These are phyloP conservation scores for Papilio elwesi DNA, from an alignment of 2,888 invertebrate species.

Conservation along the genomic window DNA sequence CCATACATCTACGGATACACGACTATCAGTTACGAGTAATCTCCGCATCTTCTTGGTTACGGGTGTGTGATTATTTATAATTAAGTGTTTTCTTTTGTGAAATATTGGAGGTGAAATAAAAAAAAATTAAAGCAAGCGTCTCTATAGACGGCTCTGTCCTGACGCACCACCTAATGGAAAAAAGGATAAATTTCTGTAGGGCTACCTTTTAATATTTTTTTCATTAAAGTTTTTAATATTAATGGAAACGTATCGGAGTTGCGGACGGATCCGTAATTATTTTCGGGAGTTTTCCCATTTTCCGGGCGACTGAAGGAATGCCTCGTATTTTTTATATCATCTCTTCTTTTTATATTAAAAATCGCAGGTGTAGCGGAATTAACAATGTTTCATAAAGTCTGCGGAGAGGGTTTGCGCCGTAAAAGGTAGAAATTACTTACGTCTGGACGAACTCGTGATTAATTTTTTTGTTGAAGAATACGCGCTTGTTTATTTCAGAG, in stretches of 20 bases:
- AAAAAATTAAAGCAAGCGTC: slow-evolving; percentile 36
- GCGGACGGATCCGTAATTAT: slow-evolving; percentile 71
- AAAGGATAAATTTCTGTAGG: slow-evolving; percentile 76
- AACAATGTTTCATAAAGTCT: slow-evolving; percentile 38
- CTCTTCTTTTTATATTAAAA: slow-evolving; percentile 47
- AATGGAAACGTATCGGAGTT: slow-evolving; percentile 74
- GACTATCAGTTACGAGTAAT: no score
- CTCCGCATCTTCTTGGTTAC: no score
- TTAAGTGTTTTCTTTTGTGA: no score
- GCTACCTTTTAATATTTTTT: slow-evolving; percentile 82
- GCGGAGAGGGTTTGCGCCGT: slow-evolving; percentile 35
- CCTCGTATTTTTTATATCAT: slow-evolving; percentile 38
- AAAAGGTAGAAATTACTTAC: slow-evolving; percentile 42
- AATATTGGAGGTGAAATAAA: no score
- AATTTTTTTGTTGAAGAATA: slow-evolving; percentile 31
- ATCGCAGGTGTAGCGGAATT: slow-evolving; percentile 49
- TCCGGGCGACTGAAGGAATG: slow-evolving; percentile 57
- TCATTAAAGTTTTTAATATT: slow-evolving; percentile 85
- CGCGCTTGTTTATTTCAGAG: slow-evolving; percentile 33
- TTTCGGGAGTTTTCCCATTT: slow-evolving; percentile 71
- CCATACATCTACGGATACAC: no score
- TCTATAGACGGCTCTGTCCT: slow-evolving; percentile 55
- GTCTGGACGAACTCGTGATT: slow-evolving; percentile 39
- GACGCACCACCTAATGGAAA: slow-evolving; percentile 77
- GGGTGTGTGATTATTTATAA: no score